These are phyloP conservation scores for Pseudobourletiella spinata DNA, from an alignment of 1,140 invertebrate genomes.

Conservation along the genomic window DNA sequence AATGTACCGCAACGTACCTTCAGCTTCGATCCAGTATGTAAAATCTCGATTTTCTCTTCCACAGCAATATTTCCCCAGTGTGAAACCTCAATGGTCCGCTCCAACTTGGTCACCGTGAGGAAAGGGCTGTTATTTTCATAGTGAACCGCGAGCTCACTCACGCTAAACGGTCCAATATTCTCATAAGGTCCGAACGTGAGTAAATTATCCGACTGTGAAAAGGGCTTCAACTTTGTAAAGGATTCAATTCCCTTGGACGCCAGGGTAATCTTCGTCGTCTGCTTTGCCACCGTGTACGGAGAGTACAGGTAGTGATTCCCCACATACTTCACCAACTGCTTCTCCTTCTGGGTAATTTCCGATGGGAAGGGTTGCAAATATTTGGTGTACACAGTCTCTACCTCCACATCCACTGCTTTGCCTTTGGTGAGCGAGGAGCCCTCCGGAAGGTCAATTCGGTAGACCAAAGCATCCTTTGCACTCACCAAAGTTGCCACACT, in stretches of 20 bases:
- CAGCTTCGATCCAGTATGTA: slow-evolving; percentile 83
- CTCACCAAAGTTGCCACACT: not conserved
- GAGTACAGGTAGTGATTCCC: slow-evolving; percentile 77
- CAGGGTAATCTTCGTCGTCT: slow-evolving; percentile 70
- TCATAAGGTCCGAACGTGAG: slow-evolving; percentile 83
- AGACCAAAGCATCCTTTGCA: not conserved
- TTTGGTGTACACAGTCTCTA: slow-evolving; percentile 69
- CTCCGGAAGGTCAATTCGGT: slow-evolving; percentile 8
- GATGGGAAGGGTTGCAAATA: slow-evolving; percentile 70
- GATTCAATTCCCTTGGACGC: slow-evolving; percentile 71
- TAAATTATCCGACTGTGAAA: slow-evolving; percentile 61
- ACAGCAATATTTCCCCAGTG: slow-evolving; percentile 99
- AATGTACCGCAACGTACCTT: slow-evolving; percentile 50
- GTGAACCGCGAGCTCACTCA: slow-evolving; percentile 68
- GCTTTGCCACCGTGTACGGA: slow-evolving; percentile 66
- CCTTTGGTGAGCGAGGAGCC: slow-evolving; percentile 16
- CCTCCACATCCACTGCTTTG: slow-evolving; percentile 44
- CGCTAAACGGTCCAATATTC: slow-evolving; percentile 53
- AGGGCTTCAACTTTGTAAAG: slow-evolving; percentile 78
- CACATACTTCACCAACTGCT: slow-evolving; percentile 78
- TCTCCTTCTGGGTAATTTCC: slow-evolving; percentile 81
- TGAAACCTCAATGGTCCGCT: slow-evolving; percentile 86
- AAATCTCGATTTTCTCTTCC: slow-evolving; percentile 84
- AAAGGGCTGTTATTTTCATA: slow-evolving; percentile 97
- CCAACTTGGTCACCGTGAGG: slow-evolving; percentile 74